A percentile compares a stretch with the other conserved stretches of the same genome.
These are phyloP conservation scores for Bombus confusus DNA, from an alignment of 1,140 invertebrate genomes.

Conservation along the genomic window DNA sequence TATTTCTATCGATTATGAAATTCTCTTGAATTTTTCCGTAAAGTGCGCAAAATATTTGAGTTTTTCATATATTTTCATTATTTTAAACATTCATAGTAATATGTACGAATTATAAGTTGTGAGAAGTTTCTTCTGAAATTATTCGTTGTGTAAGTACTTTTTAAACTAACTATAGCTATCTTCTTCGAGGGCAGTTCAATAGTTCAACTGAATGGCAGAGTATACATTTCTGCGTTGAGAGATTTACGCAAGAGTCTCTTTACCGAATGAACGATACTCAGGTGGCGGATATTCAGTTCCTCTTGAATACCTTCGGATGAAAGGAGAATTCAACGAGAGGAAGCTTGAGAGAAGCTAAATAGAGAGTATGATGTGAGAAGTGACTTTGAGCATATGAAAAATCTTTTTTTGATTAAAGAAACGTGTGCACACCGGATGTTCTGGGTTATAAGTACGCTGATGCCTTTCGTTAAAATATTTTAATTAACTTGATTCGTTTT, in stretches of 20 bases:
- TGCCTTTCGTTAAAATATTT: not conserved
- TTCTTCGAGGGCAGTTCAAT: not conserved
- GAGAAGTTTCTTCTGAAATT: not conserved
- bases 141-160: not conserved
- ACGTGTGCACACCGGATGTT: not conserved
- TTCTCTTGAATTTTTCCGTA: not conserved
- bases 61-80: not conserved
- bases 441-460: not conserved
- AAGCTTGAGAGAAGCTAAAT: slow-evolving; percentile 25
- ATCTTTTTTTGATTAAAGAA: slow-evolving; percentile 5
- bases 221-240: slow-evolving; percentile 29
- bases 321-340: slow-evolving; percentile 44
- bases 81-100: not conserved
- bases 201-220: slow-evolving; percentile 7
- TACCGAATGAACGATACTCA: slow-evolving; percentile 41
- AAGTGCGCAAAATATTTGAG: not conserved
- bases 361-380: slow-evolving; percentile 22
- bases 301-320: slow-evolving; percentile 49
- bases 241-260: slow-evolving; percentile 42
- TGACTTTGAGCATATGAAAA: slow-evolving; percentile 20
- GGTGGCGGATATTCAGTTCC: slow-evolving; percentile 52
- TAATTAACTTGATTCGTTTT: slow-evolving; percentile 22
- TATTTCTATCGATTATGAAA: not conserved
- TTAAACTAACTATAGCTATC: not conserved
- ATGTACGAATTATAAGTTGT: not conserved